Evolutionary conservation across 2,797 vertebrate genomes (phyloP), one percentile per base, ranked within the genome.

Genomic region (Acipenser transmontanus): DNA sequence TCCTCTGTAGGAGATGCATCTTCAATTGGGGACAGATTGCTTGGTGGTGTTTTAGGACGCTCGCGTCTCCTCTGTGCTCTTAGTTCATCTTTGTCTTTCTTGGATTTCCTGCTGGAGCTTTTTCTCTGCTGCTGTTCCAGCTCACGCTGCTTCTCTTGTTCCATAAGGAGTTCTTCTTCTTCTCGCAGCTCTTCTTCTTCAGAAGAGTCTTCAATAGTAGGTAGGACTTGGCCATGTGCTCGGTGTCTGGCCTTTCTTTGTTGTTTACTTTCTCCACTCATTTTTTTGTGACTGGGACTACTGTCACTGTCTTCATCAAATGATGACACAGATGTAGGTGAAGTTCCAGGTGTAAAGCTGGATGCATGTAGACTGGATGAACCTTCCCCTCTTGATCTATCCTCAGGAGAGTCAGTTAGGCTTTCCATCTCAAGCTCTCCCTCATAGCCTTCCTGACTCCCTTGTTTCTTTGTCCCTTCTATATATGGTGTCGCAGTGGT

Each of bases 291-390:
- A 81, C 91, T 94, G 1, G 96, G 95, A 73, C 96, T 98, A 65
- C 95, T 97, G 81, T 99, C 98, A 76, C 96, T 99, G 70, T 99
- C 98, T 76, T 99, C 97, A 11, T 99, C 96, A 10, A 99, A 85
- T 12, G 98, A 99, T 5, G 98, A 99, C 8, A 95, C 94, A 14
- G 97, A 98, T 2, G 96, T 97, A 66, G 95, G 96, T 65, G 97
- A 98, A 1, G 95, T 95, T 61, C 91, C 94, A 62, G 96, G 93
- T 62, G 95, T 97, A 75, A 97, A 92, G 74, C 95, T 94, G 61
- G 96, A 97, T 61, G 85, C 94, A 69, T 97, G 95, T 62, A 97
- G 85, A 82, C 95, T 98, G 48, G 95, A 98, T 65, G 97, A 99
- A 1, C 93, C 95, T 79, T 99, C 97, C 68, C 97, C 97, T 75